Conservation (phyloP, 2,113 vertebrate species). For the Leucoraja erinaceus region DNA sequence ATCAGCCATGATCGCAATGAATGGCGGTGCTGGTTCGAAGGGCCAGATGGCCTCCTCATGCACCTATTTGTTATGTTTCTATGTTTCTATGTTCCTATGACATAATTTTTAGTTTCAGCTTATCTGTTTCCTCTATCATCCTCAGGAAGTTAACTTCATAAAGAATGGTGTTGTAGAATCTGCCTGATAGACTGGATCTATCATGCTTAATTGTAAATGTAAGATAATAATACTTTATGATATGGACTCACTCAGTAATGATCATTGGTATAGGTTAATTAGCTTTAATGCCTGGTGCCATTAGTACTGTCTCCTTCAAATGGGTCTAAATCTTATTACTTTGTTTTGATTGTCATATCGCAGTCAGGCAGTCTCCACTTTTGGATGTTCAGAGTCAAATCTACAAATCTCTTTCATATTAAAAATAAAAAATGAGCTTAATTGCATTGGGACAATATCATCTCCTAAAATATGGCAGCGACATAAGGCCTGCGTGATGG, state of each 20-base stretch:
- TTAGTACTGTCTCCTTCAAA: conserved; percentile 11
- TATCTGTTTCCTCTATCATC: not conserved
- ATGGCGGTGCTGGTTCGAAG: no score
- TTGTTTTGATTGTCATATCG: conserved; percentile 26
- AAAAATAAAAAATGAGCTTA: not conserved
- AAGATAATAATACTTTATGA: conserved; percentile 20
- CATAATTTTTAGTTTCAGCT: not conserved
- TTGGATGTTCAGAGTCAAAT: not conserved
- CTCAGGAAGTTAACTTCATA: not conserved
- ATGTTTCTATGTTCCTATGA: no score
- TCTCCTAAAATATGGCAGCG: not conserved
- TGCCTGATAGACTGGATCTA: not conserved
- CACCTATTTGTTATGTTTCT: no score
- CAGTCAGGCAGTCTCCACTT: conserved; percentile 25
- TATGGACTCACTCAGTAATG: not conserved
- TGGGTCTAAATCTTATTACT: conserved; percentile 32
- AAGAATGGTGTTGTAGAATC: not conserved
- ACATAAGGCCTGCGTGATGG: not conserved
- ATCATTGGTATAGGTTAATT: not conserved
- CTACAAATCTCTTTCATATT: conserved; percentile 24
- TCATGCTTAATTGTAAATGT: conserved; percentile 13
- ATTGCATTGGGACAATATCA: not conserved
- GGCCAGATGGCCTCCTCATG: no score
- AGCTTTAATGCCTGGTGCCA: not conserved
- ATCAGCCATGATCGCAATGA: no score